Base-by-base conservation (phyloP, 2,888 invertebrate genomes). In the Orthosia gothica region DNA sequence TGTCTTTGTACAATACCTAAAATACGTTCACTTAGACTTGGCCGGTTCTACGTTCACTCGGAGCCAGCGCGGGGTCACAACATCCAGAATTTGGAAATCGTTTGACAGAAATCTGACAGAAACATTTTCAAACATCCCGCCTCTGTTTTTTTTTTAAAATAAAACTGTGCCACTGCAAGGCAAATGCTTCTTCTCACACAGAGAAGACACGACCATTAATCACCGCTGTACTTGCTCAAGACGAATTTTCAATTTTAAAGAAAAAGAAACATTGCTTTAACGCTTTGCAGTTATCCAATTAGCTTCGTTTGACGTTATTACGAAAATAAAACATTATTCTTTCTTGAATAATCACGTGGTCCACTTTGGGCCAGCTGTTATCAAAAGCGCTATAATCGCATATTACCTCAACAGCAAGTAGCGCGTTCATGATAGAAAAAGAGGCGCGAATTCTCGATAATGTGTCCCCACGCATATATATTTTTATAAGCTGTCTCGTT, bases 401-500 rank as follows among this genome's bases (percentile, higher is more conserved):
- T 69, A 70, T 74, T 69, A 83, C 87, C 87, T 88, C 66, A 87
- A 84, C 86, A 87, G 88, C 85, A 70, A 76, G 74, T 79, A 81
- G 32, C 45, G 70, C 69, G 61, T 59, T 65, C 15, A 45, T 32
- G 40, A 40, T 9, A 40, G 7, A 32, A 32, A 66, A 57, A 67
- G 23, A 55, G 55, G 64, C 61, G 71, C 57, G 3, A 69, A 57
- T 76, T 76, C 52, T 74, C 55, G 67, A 73, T 75, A 77, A 73
- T 90, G 90, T 92, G 89, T 85, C 90, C 90, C 90, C 89, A 88
- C 88, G 89, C 88, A 88, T 89, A 86, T 92, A 91, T 93, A 93
- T 94, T 93, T 93, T 93, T 93, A 86, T 94, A 94, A 89, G 84
- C 88, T 84, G 85, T 90, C 88, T 91, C 87, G 78, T 90, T 92